These are phyloP conservation scores for Ariolimax columbianus DNA, from an alignment of 2,888 invertebrate species.

Conservation along the genomic window DNA sequence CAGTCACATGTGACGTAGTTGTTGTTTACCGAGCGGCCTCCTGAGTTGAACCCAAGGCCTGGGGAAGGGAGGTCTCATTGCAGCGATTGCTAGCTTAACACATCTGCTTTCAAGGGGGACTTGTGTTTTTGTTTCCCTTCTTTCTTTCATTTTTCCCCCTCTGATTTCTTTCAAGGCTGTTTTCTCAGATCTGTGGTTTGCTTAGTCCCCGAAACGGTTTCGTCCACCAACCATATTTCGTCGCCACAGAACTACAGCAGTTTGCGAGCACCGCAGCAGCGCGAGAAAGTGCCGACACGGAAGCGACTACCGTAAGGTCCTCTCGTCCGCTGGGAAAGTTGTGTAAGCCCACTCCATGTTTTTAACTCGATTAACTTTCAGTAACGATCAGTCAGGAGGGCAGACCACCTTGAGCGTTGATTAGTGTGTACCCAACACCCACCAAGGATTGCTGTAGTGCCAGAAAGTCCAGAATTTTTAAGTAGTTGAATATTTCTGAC, in stretches of 20 bases:
- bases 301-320: not conserved
- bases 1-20: conserved; percentile 65
- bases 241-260: not conserved
- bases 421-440: too few species aligned
- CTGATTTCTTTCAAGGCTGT: not conserved
- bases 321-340: not conserved
- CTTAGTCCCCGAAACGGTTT: not conserved
- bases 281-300: not conserved
- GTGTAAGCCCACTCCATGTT: not conserved
- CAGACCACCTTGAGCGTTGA: not conserved
- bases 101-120: not conserved
- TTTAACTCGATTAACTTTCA: not conserved
- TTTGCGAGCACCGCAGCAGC: not conserved
- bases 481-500: too few species aligned
- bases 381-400: not conserved
- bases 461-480: too few species aligned
- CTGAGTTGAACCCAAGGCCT: not conserved
- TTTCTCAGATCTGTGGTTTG: not conserved
- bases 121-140: not conserved
- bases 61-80: not conserved
- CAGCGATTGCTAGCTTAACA: not conserved
- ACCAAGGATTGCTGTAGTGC: too few species aligned
- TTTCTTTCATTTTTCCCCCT: not conserved
- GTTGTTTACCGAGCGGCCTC: conserved; percentile 10
- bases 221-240: not conserved